Conservation (phyloP, 2,888 invertebrate genomes). For the Hetaerina titia region DNA sequence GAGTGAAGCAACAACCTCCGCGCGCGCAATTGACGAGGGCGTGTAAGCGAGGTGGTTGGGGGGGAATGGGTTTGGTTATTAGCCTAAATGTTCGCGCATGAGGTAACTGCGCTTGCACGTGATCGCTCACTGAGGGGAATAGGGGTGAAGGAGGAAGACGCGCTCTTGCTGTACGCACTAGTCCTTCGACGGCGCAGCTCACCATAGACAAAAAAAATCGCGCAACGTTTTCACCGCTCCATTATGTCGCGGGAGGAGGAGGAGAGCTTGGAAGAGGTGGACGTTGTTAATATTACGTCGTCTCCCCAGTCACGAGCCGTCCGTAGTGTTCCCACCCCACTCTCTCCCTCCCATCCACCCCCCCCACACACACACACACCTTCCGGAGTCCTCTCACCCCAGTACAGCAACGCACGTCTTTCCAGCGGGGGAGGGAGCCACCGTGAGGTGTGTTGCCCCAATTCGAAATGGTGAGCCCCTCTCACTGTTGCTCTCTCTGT, state of each 20-base stretch:
- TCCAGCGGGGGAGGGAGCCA: not conserved
- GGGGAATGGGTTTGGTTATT: not conserved
- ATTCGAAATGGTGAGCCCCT: constrained; percentile 3
- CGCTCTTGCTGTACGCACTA: not conserved
- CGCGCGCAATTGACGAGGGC: not conserved
- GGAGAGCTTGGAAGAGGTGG: not conserved
- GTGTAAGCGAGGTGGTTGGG: not conserved
- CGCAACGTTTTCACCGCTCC: constrained; percentile 35
- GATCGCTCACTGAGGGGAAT: not conserved
- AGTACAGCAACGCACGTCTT: not conserved
- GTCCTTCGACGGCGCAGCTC: not conserved
- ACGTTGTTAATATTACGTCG: not conserved
- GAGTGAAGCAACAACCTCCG: not conserved
- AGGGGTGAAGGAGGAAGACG: not conserved
- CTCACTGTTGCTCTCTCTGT: too few species aligned
- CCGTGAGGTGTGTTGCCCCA: not conserved
- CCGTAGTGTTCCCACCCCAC: not conserved
- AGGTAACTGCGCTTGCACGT: constrained; percentile 3
- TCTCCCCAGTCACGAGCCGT: not conserved
- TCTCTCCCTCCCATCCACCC: not conserved
- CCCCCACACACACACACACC: too few species aligned
- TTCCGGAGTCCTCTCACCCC: too few species aligned
- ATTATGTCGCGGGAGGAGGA: not conserved
- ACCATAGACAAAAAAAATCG: not conserved
- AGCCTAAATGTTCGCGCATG: constrained; percentile 35